phyloP scores from a whole-genome alignment of 1,140 invertebrate species.

The Hyposmocoma kahamanoa region DNA sequence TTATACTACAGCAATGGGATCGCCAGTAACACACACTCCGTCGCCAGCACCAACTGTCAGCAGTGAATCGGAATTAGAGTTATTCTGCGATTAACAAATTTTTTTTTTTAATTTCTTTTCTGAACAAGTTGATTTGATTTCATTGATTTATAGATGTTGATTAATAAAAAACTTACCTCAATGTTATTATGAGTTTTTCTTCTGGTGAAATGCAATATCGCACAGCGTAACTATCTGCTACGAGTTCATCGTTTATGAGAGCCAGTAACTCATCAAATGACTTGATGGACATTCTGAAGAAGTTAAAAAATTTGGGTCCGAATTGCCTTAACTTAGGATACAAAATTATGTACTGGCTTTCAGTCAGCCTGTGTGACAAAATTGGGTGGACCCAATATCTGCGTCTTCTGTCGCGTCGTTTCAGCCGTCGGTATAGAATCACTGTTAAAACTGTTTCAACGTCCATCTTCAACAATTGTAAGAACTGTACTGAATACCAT shows the following conservation, averaged over 20 bases:
- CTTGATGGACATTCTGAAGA: too few species aligned
- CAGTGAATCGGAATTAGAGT: not conserved
- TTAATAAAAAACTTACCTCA: not conserved
- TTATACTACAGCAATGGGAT: slow-evolving; percentile 11
- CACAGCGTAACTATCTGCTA: not conserved
- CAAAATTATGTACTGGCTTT: too few species aligned
- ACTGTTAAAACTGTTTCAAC: too few species aligned
- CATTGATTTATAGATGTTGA: not conserved
- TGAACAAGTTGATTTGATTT: not conserved
- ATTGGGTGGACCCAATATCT: too few species aligned
- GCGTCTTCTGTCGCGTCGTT: too few species aligned
- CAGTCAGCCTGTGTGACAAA: too few species aligned
- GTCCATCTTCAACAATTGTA: too few species aligned
- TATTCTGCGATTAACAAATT: not conserved
- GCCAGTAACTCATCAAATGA: too few species aligned
- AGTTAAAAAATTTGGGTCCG: too few species aligned
- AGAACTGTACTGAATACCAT: too few species aligned
- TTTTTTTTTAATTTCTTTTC: not conserved
- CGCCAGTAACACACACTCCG: slow-evolving; percentile 6
- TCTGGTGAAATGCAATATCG: not conserved
- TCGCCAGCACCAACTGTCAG: slow-evolving; percentile 1
- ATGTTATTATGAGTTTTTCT: not conserved
- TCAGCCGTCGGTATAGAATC: too few species aligned
- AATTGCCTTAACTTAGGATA: too few species aligned
- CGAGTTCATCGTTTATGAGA: not conserved